Evolutionary conservation across 2,888 invertebrate genomes (phyloP).

Genomic region (Sinelater perroti): DNA sequence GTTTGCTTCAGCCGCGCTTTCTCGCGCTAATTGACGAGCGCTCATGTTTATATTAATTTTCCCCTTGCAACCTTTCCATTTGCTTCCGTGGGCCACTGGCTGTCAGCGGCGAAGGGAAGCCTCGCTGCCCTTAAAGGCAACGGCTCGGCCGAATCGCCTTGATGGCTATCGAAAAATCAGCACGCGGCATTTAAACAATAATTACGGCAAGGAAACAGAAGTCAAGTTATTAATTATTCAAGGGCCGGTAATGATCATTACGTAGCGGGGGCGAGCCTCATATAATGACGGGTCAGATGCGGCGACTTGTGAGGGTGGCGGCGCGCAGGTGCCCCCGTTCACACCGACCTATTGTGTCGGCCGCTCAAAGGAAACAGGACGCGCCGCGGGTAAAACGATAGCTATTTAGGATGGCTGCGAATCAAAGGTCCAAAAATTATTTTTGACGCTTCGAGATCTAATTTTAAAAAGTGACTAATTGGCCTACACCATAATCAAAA

Average conservation of each 20-base stretch:
- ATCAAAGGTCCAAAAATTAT: too few species aligned
- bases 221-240: conserved; percentile 56
- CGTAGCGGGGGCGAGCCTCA: conserved; percentile 57
- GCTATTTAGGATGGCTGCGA: too few species aligned
- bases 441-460: too few species aligned
- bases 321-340: conserved; percentile 32
- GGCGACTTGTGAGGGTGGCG: conserved; percentile 56
- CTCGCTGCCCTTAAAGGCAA: too few species aligned
- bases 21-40: conserved; percentile 31
- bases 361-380: too few species aligned
- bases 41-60: conserved; percentile 32
- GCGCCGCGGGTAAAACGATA: too few species aligned
- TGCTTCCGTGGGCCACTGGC: too few species aligned
- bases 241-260: conserved; percentile 52
- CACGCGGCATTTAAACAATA: conserved; percentile 44
- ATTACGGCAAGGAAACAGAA: conserved; percentile 48
- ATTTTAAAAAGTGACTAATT: too few species aligned
- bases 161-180: conserved; percentile 31
- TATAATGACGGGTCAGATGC: conserved; percentile 60
- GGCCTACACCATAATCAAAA: too few species aligned
- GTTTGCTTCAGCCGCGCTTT: conserved; percentile 36
- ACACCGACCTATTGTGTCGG: conserved; percentile 50
- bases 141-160: too few species aligned
- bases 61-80: too few species aligned
- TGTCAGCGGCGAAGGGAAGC: too few species aligned